Base-by-base conservation (phyloP, 1,140 invertebrate species). In the Penaeus chinensis region DNA sequence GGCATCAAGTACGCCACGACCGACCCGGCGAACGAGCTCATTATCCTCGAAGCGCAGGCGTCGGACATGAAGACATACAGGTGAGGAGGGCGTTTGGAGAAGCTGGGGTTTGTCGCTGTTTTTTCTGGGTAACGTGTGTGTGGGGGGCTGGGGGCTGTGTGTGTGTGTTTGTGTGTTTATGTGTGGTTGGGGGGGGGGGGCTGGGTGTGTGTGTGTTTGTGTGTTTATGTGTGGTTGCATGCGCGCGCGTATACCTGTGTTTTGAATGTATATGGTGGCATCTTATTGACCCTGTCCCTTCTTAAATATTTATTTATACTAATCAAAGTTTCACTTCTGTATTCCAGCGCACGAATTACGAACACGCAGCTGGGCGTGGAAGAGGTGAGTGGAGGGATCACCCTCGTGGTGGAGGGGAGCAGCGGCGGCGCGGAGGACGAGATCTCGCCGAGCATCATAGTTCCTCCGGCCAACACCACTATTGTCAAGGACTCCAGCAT, bases 301-400 rank as follows among this genome's bases (percentile, higher is more conserved):
- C 5, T 37, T 42, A 42, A 7, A 42, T 37, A 79, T 24, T 66
- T 79, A n/a, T 54, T 0, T 37, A 3, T 54, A 27, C 4, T 80
- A 19, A 37, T 37, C 7, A 0, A 54, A 42, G 42, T 87, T 74
- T 74, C 16, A 22, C 24, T 89, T 47, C 62, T 86, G 13, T 69
- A 78, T 89, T 93, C 90, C 91, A 95, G 96, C 91, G 97, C 96
- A 13, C 94, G 95, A 90, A 96, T 96, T 24, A 96, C 96, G 86
- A 98, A 98, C 91, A 96, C 96, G 3, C 96, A 97, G 91, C 92
- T 97, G 90, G 97, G 96, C 13, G 96, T 96, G 91, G 96, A 97
- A 91, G 96, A 97, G 92, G 95, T 95, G 91, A 97, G 96, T 92
- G 95, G 96, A n/a, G 96, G 94, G 90, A 95, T 97, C 87, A 94